Evolutionary conservation across 2,113 vertebrate species (phyloP).

Genomic region (Arenaria interpres): DNA sequence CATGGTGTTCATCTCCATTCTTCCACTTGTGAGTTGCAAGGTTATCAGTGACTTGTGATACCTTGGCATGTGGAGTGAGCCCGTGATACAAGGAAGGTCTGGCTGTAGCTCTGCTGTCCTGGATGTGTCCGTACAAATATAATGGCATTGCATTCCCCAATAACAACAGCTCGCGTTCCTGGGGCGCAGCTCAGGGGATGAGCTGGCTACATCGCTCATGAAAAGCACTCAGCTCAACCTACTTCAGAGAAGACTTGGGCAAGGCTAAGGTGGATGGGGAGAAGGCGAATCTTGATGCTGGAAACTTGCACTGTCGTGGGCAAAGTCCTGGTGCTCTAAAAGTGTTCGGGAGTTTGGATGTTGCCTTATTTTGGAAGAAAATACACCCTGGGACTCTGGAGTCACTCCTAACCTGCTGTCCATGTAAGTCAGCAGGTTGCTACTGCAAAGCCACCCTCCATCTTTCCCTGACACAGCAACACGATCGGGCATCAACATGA

Average conservation of each 20-base stretch:
- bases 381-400: accelerated
- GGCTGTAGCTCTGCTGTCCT: background rate
- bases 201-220: background rate
- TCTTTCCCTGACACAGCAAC: background rate
- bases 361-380: background rate
- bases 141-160: background rate
- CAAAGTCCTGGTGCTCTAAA: background rate
- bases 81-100: background rate
- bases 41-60: slow-evolving; percentile 2
- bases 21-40: background rate
- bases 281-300: background rate
- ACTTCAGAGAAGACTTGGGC: background rate
- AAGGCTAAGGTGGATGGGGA: background rate
- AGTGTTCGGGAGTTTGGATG: background rate
- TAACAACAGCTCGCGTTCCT: accelerated
- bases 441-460: background rate
- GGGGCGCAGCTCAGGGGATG: background rate
- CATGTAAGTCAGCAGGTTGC: background rate
- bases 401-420: background rate
- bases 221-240: background rate
- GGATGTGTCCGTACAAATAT: background rate
- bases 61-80: accelerated
- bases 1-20: background rate
- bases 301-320: background rate
- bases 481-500: accelerated